phyloP scores from a whole-genome alignment of 2,113 vertebrate species.

The Ptychochromis oligacanthus region DNA sequence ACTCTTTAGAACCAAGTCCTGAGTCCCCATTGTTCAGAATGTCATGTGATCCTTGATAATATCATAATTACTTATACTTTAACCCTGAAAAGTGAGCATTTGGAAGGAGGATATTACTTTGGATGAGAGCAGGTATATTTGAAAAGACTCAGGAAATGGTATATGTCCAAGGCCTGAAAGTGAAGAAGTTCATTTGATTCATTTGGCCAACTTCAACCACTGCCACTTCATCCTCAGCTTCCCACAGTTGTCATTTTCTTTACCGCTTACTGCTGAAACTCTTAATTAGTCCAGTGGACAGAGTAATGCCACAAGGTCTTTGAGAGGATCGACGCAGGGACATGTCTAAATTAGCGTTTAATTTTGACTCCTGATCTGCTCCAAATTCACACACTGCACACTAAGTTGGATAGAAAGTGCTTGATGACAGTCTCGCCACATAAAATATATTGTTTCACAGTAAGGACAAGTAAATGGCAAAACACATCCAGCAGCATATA shows the following conservation, averaged over 20 bases:
- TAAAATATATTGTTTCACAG: background rate
- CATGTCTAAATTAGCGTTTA: conserved; percentile 4
- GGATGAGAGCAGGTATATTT: background rate
- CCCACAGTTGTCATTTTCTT: background rate
- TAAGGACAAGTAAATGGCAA: background rate
- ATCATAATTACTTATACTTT: background rate
- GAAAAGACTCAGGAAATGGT: background rate
- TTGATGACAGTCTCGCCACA: background rate
- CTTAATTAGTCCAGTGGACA: conserved; percentile 15
- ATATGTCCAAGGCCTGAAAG: background rate
- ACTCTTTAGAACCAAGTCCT: background rate
- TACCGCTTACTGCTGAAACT: conserved; percentile 29
- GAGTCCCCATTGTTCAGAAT: background rate
- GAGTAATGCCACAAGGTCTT: conserved; percentile 7
- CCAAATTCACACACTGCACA: background rate
- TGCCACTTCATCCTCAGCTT: conserved; percentile 16
- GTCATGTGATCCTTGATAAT: background rate
- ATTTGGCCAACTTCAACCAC: background rate
- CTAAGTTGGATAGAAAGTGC: background rate
- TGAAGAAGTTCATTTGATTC: conserved; percentile 26
- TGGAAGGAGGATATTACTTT: background rate
- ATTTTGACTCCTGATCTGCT: background rate
- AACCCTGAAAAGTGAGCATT: background rate
- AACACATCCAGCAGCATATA: background rate
- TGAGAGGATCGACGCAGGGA: background rate